A percentile compares a stretch with the other conserved stretches of the same genome.
Evolutionary conservation across 2,113 vertebrate genomes (phyloP).

Genomic region (Pongo abelii): DNA sequence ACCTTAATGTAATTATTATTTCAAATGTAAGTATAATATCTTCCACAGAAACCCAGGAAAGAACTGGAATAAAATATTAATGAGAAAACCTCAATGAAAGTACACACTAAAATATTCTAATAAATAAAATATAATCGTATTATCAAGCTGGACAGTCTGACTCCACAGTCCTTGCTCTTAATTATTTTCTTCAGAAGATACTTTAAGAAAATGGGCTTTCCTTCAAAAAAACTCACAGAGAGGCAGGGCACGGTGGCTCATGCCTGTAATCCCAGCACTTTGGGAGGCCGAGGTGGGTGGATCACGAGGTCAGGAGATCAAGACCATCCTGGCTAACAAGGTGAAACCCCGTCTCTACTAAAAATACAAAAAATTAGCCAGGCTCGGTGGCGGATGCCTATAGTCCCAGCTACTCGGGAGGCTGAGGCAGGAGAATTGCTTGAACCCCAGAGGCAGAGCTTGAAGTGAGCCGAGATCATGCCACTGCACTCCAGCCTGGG

Average conservation of each 20-base stretch:
- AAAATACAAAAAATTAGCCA: no score
- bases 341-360: no score
- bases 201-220: neutral
- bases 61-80: conserved; percentile 2
- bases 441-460: no score
- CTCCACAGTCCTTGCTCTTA: neutral
- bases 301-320: no score
- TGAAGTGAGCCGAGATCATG: accelerated
- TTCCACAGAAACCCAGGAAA: neutral
- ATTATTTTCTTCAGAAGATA: neutral
- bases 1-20: neutral
- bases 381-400: accelerated
- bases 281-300: no score
- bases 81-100: neutral
- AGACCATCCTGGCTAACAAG: no score
- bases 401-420: no score
- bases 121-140: conserved; percentile 12
- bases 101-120: neutral
- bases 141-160: neutral
- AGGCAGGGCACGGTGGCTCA: no score
- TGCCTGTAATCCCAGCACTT: no score
- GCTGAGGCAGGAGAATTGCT: no score
- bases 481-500: no score
- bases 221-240: neutral
- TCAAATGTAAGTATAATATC: neutral